A percentile compares a stretch with the other conserved stretches of the same genome.
Evolutionary conservation across 2,888 invertebrate genomes (phyloP).

Genomic region (Dexiosoma caninum): DNA sequence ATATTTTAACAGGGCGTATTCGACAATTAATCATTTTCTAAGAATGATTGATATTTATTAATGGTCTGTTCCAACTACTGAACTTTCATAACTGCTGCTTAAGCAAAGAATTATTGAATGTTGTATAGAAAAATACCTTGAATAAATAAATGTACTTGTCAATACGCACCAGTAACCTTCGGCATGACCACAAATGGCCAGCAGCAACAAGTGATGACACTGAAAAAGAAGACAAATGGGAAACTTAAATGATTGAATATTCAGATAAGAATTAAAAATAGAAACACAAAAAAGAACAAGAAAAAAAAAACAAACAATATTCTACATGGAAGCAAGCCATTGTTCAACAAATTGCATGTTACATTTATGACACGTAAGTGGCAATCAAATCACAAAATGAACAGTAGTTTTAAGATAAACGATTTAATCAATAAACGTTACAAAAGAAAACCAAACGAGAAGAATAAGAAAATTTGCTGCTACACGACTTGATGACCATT

Average conservation of each 20-base stretch:
- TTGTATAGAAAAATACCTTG: conserved; percentile 23
- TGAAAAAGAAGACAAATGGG: conserved; percentile 40
- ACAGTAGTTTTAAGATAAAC: conserved; percentile 10
- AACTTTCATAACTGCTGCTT: background rate
- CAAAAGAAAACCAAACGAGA: background rate
- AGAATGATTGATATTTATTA: background rate
- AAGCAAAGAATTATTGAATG: conserved; percentile 4
- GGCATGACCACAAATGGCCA: conserved; percentile 41
- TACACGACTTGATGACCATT: conserved; percentile 31
- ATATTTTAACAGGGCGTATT: too few relatives aligned
- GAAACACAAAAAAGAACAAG: background rate
- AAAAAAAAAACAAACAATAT: conserved; percentile 2
- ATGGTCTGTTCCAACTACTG: background rate
- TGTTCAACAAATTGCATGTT: conserved; percentile 45
- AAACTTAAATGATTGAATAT: conserved; percentile 47
- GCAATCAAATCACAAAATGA: conserved; percentile 57
- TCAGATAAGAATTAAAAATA: conserved; percentile 27
- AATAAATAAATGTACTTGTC: conserved; percentile 35
- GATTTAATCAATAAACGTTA: background rate
- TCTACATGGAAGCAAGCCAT: background rate
- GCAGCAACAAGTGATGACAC: conserved; percentile 48
- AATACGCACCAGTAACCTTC: conserved; percentile 50
- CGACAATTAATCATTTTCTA: background rate
- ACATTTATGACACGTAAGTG: conserved; percentile 64
- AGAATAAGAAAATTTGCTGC: background rate